phyloP scores from a whole-genome alignment of 2,113 vertebrate species.

The Piaya cayana region DNA sequence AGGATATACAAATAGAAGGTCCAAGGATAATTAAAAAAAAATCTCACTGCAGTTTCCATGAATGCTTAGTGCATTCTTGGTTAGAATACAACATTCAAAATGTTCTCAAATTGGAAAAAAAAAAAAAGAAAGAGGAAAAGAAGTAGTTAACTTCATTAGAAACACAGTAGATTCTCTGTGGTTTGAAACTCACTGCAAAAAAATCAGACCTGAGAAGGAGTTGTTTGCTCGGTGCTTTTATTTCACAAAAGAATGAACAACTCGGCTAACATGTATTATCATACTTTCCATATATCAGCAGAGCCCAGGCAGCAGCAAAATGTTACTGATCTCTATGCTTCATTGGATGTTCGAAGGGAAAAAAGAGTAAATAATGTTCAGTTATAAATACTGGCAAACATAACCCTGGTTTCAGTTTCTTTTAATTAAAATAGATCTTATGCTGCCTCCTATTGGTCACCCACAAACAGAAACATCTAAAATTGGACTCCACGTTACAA shows the following conservation, averaged over 20 bases:
- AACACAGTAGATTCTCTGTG: neutral
- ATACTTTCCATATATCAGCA: conserved; percentile 17
- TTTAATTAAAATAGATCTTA: conserved; percentile 25
- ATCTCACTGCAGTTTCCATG: neutral
- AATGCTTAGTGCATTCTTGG: neutral
- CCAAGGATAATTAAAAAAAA: neutral
- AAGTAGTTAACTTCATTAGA: neutral
- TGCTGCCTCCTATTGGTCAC: conserved; percentile 49
- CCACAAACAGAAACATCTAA: neutral
- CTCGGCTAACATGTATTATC: neutral
- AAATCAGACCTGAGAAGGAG: neutral
- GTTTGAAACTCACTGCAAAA: neutral
- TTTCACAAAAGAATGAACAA: conserved; percentile 55
- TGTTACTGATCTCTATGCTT: conserved; percentile 9
- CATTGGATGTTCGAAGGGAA: neutral
- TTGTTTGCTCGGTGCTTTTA: conserved; percentile 53
- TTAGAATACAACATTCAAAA: neutral
- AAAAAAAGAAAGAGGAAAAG: neutral
- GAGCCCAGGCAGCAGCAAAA: conserved; percentile 29
- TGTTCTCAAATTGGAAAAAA: neutral
- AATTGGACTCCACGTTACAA: neutral
- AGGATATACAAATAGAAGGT: neutral
- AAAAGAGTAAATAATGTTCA: neutral
- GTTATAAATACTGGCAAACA: neutral
- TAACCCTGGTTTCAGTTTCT: neutral